phyloP scores from a whole-genome alignment of 2,888 invertebrate species.

The Chaitophorus viminalis region DNA sequence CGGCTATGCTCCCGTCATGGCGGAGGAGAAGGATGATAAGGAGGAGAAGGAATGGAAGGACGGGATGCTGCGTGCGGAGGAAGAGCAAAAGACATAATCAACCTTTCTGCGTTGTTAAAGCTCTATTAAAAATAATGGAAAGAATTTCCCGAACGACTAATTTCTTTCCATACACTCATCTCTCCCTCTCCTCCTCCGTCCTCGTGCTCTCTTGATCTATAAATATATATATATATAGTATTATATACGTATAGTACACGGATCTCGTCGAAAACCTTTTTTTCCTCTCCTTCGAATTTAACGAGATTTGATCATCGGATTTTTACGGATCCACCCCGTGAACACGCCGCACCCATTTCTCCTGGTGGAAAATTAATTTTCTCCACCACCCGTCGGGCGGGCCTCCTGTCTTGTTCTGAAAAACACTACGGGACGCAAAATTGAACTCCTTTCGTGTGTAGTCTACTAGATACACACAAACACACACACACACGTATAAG shows the following conservation, averaged over 20 bases:
- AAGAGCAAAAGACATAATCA: slow-evolving; percentile 58
- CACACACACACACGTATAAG: too few relatives aligned
- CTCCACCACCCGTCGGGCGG: slow-evolving; percentile 23
- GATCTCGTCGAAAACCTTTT: slow-evolving; percentile 44
- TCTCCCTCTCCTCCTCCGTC: background rate
- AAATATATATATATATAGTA: background rate
- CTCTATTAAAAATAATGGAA: slow-evolving; percentile 60
- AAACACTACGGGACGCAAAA: slow-evolving; percentile 33
- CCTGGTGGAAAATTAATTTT: slow-evolving; percentile 51
- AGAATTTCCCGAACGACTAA: slow-evolving; percentile 60
- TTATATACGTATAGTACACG: slow-evolving; percentile 12
- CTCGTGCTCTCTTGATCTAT: background rate
- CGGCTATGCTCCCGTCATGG: background rate
- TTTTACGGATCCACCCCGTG: background rate
- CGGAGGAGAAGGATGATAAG: background rate
- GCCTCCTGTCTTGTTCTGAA: slow-evolving; percentile 29
- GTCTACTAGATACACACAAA: background rate
- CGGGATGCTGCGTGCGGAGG: background rate
- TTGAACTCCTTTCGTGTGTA: slow-evolving; percentile 41
- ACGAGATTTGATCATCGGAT: slow-evolving; percentile 57
- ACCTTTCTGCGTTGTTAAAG: slow-evolving; percentile 55
- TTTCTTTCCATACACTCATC: slow-evolving; percentile 27
- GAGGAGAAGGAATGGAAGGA: background rate
- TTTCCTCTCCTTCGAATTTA: slow-evolving; percentile 39
- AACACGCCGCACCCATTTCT: background rate